Percentiles rank a stretch among this genome's conserved stretches.
Conservation (phyloP, 2,797 vertebrate species). For the Sphaeramia orbicularis region DNA sequence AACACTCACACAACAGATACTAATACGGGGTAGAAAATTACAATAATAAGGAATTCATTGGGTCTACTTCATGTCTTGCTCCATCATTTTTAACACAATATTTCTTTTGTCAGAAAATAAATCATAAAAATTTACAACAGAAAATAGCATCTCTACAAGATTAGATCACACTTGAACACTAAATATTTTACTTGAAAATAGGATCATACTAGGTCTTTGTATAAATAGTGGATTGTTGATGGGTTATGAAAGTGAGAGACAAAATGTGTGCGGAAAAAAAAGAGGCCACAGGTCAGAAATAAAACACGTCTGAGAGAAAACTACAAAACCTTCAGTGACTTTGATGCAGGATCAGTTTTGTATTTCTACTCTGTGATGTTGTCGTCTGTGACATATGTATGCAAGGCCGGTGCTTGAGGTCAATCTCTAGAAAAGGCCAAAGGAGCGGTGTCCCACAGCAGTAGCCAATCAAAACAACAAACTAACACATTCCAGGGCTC, state of each 20-base stretch:
- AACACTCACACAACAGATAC: too few relatives aligned
- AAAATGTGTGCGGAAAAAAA: not conserved
- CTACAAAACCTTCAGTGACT: conserved; percentile 30
- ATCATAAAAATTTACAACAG: too few relatives aligned
- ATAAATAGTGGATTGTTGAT: conserved; percentile 12
- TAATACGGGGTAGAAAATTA: too few relatives aligned
- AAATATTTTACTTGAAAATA: not conserved
- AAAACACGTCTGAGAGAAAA: conserved; percentile 50
- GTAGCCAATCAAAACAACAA: conserved; percentile 71
- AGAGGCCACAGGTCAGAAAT: conserved; percentile 30
- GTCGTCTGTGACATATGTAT: conserved; percentile 35
- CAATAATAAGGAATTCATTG: too few relatives aligned
- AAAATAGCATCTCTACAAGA: not conserved
- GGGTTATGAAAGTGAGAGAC: not conserved
- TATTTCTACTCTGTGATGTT: conserved; percentile 51
- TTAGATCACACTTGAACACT: not conserved
- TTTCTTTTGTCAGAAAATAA: too few relatives aligned
- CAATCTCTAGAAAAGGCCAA: conserved; percentile 47
- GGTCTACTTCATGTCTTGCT: too few relatives aligned
- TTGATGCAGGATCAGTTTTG: conserved; percentile 47
- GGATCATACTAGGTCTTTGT: not conserved
- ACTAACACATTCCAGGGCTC: conserved; percentile 65
- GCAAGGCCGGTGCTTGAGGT: conserved; percentile 55
- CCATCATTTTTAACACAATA: too few relatives aligned
- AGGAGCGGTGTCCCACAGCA: conserved; percentile 54